These are phyloP conservation scores for Nothocercus nigrocapillus DNA, from an alignment of 2,113 vertebrate genomes.

Conservation along the genomic window DNA sequence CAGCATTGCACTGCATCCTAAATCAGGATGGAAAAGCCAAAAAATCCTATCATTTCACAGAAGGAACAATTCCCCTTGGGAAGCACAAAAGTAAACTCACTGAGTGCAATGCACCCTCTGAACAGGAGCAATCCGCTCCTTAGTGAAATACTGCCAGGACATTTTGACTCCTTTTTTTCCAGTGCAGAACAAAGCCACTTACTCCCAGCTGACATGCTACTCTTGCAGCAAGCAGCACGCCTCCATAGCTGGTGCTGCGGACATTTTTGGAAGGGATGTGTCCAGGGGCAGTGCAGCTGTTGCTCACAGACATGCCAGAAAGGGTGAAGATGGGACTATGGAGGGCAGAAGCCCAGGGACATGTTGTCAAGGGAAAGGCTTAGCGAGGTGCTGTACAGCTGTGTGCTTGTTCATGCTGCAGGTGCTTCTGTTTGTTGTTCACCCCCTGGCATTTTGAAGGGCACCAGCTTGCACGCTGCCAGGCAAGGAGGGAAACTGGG, in stretches of 20 bases:
- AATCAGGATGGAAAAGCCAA: conserved; percentile 14
- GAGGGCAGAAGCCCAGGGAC: neutral
- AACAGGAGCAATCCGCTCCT: conserved; percentile 17
- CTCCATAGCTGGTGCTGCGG: neutral
- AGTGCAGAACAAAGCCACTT: conserved; percentile 39
- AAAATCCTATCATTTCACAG: conserved; percentile 1
- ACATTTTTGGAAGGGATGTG: neutral
- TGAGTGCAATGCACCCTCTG: neutral
- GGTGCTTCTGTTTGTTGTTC: neutral
- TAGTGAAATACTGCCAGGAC: neutral
- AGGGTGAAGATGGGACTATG: neutral
- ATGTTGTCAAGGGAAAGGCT: neutral
- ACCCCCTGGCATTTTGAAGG: neutral
- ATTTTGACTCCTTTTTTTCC: conserved; percentile 45
- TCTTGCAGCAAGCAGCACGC: neutral
- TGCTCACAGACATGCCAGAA: neutral
- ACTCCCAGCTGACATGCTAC: neutral
- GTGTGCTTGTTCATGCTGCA: rapidly evolving
- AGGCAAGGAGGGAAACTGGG: neutral
- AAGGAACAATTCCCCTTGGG: neutral
- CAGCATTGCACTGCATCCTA: neutral
- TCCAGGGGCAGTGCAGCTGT: neutral
- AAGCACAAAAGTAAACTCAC: neutral
- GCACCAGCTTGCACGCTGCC: neutral
- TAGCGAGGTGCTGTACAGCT: rapidly evolving